phyloP scores from a whole-genome alignment of 2,113 vertebrate genomes.

The Glaucomys volans region DNA sequence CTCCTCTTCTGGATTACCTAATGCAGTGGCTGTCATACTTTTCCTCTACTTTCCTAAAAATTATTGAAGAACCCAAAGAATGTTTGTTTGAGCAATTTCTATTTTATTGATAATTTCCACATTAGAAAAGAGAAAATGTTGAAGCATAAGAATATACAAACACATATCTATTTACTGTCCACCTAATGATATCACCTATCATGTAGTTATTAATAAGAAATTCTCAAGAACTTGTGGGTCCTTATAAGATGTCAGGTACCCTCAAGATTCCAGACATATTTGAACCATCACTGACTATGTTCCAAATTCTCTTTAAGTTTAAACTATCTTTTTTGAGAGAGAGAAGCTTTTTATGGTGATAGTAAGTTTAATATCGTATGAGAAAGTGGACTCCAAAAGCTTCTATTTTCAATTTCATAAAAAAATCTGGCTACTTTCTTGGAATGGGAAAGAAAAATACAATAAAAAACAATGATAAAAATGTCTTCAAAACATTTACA shows the following conservation, averaged over 20 bases:
- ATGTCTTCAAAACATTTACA: slow-evolving; percentile 20
- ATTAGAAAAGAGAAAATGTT: background rate
- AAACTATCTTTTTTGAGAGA: background rate
- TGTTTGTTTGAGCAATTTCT: background rate
- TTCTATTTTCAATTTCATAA: background rate
- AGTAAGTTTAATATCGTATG: background rate
- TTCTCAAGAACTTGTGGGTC: background rate
- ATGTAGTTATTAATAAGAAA: background rate
- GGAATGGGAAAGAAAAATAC: background rate
- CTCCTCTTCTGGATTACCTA: background rate
- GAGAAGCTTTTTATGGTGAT: background rate
- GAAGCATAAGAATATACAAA: background rate
- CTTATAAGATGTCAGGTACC: background rate
- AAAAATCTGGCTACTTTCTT: background rate
- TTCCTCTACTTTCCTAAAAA: background rate
- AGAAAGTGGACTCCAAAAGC: background rate
- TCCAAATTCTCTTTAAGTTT: background rate
- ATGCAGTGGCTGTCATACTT: background rate
- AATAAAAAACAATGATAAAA: background rate
- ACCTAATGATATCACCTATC: background rate
- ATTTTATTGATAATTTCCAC: background rate
- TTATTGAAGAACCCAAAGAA: background rate
- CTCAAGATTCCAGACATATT: background rate
- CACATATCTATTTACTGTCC: background rate
- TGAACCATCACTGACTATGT: background rate